These are phyloP conservation scores for Polypedilum pembai DNA, from an alignment of 1,140 invertebrate species.

Conservation along the genomic window DNA sequence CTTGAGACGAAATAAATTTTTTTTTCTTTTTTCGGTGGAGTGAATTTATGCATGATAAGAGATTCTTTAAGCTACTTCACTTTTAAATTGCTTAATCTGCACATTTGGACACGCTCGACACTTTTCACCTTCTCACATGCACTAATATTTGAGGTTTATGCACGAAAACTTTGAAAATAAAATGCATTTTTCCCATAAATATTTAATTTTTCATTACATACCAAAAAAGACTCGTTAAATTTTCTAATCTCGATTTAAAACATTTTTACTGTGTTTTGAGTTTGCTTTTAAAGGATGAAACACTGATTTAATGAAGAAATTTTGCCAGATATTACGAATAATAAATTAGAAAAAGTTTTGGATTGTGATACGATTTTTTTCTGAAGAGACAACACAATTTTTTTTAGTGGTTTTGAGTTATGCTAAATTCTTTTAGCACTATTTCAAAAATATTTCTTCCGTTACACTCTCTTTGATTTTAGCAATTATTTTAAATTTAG, in stretches of 20 bases:
- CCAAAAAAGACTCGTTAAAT: background rate
- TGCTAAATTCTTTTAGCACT: too few species aligned
- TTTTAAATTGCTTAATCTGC: background rate
- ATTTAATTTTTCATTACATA: background rate
- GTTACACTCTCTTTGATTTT: too few species aligned
- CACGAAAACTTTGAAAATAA: background rate
- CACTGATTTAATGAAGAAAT: background rate
- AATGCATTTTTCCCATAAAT: background rate
- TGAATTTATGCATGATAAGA: constrained; percentile 18
- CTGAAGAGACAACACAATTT: too few species aligned
- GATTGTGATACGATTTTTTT: constrained; percentile 6
- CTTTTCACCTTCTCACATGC: too few species aligned
- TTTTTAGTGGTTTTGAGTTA: too few species aligned
- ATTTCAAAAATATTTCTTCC: too few species aligned
- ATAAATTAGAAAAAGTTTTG: constrained; percentile 13
- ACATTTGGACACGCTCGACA: too few species aligned
- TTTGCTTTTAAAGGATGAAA: background rate
- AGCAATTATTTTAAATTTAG: too few species aligned
- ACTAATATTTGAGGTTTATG: background rate
- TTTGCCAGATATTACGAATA: background rate
- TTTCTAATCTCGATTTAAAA: background rate
- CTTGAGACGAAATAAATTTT: constrained; percentile 1
- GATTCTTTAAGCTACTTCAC: too few species aligned
- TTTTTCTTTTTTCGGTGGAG: background rate
- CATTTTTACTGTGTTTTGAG: background rate